Evolutionary conservation across 2,797 vertebrate genomes (phyloP), one percentile per base, ranked within the genome.

Genomic region (Karalla daura): DNA sequence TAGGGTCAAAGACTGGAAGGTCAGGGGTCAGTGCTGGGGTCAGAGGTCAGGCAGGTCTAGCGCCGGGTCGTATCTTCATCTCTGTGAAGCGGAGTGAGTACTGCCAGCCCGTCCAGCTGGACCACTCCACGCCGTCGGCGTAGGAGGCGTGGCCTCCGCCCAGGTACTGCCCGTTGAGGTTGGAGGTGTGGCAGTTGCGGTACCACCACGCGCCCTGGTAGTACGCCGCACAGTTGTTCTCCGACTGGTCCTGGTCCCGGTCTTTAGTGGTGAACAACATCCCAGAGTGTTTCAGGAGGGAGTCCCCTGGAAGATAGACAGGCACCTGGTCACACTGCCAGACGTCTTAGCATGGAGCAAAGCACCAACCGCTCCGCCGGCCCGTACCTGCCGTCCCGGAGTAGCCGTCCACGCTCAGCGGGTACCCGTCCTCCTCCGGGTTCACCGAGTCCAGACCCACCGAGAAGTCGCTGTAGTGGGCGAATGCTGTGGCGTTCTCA

Each of bases 171-270:
- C 97, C 97, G 0, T 99, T 99, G 76, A 98, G 94, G 94, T 99
- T 99, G 84, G 97, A 97, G 1, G 95, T 97, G 92, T 99, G 97
- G 88, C 97, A 99, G 91, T 96, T 98, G 18, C 96, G 95, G 87
- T 99, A 99, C 97, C 97, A 99, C 97, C 97, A 99, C 20, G 97
- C 96, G 0, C 97, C 97, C 3, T 95, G 96, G 88, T 98, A 98
- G 86, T 97, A 97, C 0, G 95, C 86, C 0, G 97, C 96, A 0
- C 97, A 99, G 94, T 99, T 98, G 91, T 98, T 98, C 89, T 98
- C 96, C 0, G 97, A 99, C 87, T 96, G 95, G 89, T 99, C 97
- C 1, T 95, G 94, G 93, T 99, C 97, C 25, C 94, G 93, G 91
- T 98, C 97, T 85, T 95, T 96, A 25, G 97, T 99, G 64, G 97